Conservation (phyloP, 2,888 invertebrate species). For the Xestia c-nigrum region DNA sequence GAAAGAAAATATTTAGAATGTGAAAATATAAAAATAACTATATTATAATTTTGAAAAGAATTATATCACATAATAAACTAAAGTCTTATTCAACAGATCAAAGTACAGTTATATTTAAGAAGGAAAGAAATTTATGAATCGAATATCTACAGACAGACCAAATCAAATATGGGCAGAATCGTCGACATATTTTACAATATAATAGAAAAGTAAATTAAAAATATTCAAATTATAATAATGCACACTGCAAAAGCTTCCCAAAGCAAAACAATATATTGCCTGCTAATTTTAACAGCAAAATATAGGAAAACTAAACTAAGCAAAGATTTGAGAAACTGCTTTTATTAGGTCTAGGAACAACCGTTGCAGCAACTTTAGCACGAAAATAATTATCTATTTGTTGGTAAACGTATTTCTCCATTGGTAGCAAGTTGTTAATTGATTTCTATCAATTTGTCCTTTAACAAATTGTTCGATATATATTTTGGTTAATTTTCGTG, state of each 20-base stretch:
- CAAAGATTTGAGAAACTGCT: constrained; percentile 5
- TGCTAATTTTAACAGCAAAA: constrained; percentile 6
- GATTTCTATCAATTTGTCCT: not conserved
- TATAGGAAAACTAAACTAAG: constrained; percentile 12
- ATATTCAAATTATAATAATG: constrained; percentile 13
- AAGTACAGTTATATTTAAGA: not conserved
- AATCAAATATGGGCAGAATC: not conserved
- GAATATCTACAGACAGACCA: not conserved
- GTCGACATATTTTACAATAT: not conserved
- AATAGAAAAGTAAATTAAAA: not conserved
- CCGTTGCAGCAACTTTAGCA: not conserved
- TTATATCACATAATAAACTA: constrained; percentile 12
- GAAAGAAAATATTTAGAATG: constrained; percentile 1
- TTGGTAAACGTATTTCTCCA: not conserved
- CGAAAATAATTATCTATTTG: not conserved
- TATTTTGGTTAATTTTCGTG: not conserved
- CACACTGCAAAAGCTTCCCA: constrained; percentile 22
- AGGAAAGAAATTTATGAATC: not conserved
- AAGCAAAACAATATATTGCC: constrained; percentile 17
- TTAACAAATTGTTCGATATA: not conserved
- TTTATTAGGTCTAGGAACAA: not conserved
- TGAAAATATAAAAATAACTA: not conserved
- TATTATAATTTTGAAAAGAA: constrained; percentile 23
- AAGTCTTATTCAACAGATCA: not conserved
- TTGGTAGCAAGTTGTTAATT: not conserved